Base-by-base conservation (phyloP, 2,888 invertebrate species). In the Exocentrus adspersus region DNA sequence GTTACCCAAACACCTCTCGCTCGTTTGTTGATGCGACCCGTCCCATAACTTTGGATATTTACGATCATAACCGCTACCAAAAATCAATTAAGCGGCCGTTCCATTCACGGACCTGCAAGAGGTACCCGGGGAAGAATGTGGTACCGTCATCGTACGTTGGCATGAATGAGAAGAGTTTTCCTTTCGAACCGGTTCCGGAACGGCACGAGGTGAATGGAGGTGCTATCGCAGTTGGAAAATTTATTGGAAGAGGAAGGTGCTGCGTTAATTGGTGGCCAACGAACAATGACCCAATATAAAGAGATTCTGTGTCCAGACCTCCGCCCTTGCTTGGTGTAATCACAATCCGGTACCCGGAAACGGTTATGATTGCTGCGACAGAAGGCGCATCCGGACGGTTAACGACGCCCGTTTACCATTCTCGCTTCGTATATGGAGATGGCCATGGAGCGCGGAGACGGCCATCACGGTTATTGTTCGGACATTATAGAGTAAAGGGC, bases 341-440 rank as follows among this genome's bases (percentile, higher is more conserved):
- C 59, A 75, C 74, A 73, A 74, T 71, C 73, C 72, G n/a, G 72
- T 73, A 75, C 72, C 67, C 71, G 71, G 70, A 76, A 76, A 77
- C 77, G 72, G 77, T 77, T 75, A 77, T 76, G 75, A 72, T 74
- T 68, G 77, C 79, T 72, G 69, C 69, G 75, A 77, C 74, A 75
- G 77, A 78, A 77, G 76, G 75, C 77, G 75, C 77, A 79, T 79
- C 79, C 79, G 71, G 74, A 76, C 75, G 78, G 76, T 79, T 80
- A 79, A 80, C 78, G 75, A 65, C 75, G 77, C 75, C 76, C 77
- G 73, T 74, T 77, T 76, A 76, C 78, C 75, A 77, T 78, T 78
- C 77, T 75, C 76, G 76, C 73, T 74, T 77, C 77, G 77, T 77
- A 77, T 77, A 77, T 77, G 76, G 77, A 76, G 75, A 77, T 76